Conservation (phyloP, 2,888 invertebrate genomes). For the Candidula unifasciata region DNA sequence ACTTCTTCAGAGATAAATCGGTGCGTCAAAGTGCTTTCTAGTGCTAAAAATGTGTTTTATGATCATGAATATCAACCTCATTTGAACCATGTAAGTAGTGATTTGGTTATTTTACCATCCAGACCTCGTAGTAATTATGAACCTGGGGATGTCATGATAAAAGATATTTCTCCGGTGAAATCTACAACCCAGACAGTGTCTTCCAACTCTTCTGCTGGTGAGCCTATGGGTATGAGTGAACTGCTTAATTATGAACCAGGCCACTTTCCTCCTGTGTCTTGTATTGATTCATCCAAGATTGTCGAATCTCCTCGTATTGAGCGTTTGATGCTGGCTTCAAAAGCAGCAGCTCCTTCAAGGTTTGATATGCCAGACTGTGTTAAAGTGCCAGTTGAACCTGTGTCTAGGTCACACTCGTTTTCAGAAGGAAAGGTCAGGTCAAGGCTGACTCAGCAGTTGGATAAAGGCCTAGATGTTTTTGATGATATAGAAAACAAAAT, state of each 20-base stretch:
- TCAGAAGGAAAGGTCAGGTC: conserved; percentile 54
- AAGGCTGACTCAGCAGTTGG: conserved; percentile 56
- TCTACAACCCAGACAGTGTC: background rate
- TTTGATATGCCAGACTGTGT: conserved; percentile 5
- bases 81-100: conserved; percentile 26
- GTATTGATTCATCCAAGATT: conserved; percentile 59
- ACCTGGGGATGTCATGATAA: background rate
- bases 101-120: background rate
- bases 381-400: conserved; percentile 18
- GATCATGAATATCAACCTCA: background rate
- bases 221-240: conserved; percentile 41
- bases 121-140: background rate
- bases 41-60: background rate
- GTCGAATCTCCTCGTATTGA: conserved; percentile 61
- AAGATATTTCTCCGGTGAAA: background rate
- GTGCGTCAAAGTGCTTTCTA: conserved; percentile 10
- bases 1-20: background rate
- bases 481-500: conserved; percentile 21
- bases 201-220: conserved; percentile 13
- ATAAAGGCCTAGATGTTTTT: conserved; percentile 11
- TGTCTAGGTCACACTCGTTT: conserved; percentile 46
- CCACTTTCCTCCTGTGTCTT: conserved; percentile 54
- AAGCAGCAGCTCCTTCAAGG: conserved; percentile 21
- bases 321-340: conserved; percentile 60
- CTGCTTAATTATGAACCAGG: conserved; percentile 30